These are phyloP conservation scores for Mastacembelus armatus DNA, from an alignment of 2,797 vertebrate genomes.

Conservation along the genomic window DNA sequence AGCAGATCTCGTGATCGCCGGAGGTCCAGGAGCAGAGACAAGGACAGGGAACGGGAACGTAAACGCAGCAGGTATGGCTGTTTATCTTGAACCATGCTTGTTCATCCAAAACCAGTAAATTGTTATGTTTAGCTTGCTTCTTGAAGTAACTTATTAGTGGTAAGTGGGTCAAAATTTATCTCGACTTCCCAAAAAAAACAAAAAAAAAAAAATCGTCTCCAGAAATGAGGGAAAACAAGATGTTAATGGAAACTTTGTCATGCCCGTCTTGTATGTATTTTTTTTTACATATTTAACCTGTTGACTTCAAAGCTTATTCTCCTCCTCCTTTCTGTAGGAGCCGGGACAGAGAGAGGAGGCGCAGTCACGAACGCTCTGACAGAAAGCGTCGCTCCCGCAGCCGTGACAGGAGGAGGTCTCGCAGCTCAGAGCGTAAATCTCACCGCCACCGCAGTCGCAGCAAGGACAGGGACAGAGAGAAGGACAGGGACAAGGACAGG, in stretches of 20 bases:
- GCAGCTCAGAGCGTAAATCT: slow-evolving; percentile 93
- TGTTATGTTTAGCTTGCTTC: no score
- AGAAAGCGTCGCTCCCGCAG: slow-evolving; percentile 95
- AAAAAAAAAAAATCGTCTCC: no score
- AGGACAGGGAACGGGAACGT: slow-evolving; percentile 88
- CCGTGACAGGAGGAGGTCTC: slow-evolving; percentile 92
- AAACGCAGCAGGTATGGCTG: slow-evolving; percentile 91
- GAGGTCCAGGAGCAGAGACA: slow-evolving; percentile 94
- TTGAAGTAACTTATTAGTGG: no score
- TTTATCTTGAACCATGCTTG: neutral
- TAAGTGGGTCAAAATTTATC: no score
- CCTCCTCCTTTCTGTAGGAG: slow-evolving; percentile 61
- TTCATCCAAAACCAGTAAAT: no score
- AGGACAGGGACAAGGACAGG: slow-evolving; percentile 89
- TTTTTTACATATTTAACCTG: neutral
- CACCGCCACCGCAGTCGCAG: slow-evolving; percentile 95
- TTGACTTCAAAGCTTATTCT: neutral
- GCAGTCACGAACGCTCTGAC: slow-evolving; percentile 94
- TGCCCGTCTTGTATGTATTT: no score
- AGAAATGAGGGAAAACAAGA: no score
- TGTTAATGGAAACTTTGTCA: no score
- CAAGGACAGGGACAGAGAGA: slow-evolving; percentile 90
- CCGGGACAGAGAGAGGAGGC: slow-evolving; percentile 80
- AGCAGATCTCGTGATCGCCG: slow-evolving; percentile 94
- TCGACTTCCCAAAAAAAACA: no score